Percentiles rank a stretch among this genome's conserved stretches.
These are phyloP conservation scores for Leptosomus discolor DNA, from an alignment of 2,113 vertebrate genomes.

Conservation along the genomic window DNA sequence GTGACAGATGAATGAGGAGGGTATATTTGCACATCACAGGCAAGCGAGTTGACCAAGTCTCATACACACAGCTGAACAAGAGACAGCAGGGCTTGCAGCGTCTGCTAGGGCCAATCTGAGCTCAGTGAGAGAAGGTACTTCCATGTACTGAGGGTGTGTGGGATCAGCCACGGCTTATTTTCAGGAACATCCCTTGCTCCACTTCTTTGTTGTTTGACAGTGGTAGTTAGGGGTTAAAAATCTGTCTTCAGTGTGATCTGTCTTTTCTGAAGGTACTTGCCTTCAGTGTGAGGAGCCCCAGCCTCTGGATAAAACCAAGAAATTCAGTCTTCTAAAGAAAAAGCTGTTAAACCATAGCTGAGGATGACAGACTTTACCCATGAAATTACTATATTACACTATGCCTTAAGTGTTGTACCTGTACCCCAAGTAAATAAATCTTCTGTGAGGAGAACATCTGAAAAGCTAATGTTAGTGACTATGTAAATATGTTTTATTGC, in stretches of 20 bases:
- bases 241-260: not conserved
- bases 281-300: not conserved
- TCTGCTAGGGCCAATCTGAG: not conserved
- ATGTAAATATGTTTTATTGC: not conserved
- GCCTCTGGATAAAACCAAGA: not conserved
- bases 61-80: not conserved
- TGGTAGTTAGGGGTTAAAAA: accelerated
- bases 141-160: not conserved
- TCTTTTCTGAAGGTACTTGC: not conserved
- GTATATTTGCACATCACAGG: not conserved
- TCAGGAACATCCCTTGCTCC: not conserved
- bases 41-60: not conserved
- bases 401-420: not conserved
- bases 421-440: not conserved
- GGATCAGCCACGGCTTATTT: not conserved
- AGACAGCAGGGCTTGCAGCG: not conserved
- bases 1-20: not conserved
- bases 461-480: not conserved
- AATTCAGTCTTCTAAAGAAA: not conserved
- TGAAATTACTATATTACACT: not conserved
- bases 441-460: not conserved
- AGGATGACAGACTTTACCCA: not conserved
- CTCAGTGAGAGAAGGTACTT: not conserved
- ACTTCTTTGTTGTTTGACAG: not conserved
- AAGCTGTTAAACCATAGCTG: not conserved